Evolutionary conservation across 2,888 invertebrate species (phyloP), one percentile per base, ranked within the genome.

Genomic region (Pseudococcus viburni): DNA sequence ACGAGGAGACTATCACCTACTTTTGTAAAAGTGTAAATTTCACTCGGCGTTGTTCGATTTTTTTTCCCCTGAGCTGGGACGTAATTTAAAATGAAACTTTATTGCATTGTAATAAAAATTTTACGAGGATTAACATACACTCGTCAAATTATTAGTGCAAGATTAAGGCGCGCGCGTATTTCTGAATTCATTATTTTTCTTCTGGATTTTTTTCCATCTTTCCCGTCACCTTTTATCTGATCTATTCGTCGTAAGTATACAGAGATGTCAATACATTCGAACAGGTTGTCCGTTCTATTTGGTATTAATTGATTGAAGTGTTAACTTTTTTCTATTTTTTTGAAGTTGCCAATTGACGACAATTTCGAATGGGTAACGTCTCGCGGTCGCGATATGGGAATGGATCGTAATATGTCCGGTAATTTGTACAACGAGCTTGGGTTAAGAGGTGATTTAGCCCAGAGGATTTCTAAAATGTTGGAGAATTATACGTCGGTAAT

Each of bases 1-100:
- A 87, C 80, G 87, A 87, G 17, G 22, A 39, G 17, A 17, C 83
- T 80, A 77, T 87, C 87, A 87, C 87, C 87, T 87, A 87, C 80
- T 87, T 87, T 87, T 87, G 64, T 86, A 68, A 80, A 80, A 80
- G 80, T 42, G 80, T 80, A 42, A 39, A 80, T 80, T 80, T 80
- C 80, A 42, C 80, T 42, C 80, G 1, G 68, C 39, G 80, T 80
- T 46, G 80, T 42, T 33, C 1, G 11, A 7, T 26, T 73, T 73
- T 42, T 80, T 80, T 80, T 42, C 42, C 3, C 26, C 26, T 33
- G 1, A 33, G 26, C 26, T 33, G 26, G 80, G 39, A 80, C 80
- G 42, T 42, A 26, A 39, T 80, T 80, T 42, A 42, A 80, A 80
- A 80, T 80, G 80, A 80, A 80, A 80, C 80, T 80, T 80, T 80